Percentiles rank a stretch among this genome's conserved stretches.
Conservation (phyloP, 2,888 invertebrate genomes). For the Hirtodrosophila confusa region DNA sequence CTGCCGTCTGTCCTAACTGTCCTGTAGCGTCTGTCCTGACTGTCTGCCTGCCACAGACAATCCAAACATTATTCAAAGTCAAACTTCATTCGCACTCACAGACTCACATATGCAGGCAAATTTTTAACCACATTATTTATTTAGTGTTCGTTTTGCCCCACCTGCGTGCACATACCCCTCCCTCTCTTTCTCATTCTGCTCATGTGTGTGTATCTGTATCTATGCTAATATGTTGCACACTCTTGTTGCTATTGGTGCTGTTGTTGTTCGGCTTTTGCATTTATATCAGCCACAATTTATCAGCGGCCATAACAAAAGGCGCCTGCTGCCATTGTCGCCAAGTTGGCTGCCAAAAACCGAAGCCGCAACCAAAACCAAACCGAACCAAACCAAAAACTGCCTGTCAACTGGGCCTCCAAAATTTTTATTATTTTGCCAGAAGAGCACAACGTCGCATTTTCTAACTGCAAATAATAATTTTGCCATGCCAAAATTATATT, state of each 20-base stretch:
- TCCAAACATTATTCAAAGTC: constrained; percentile 80
- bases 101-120: constrained; percentile 52
- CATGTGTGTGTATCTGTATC: constrained; percentile 38
- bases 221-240: constrained; percentile 73
- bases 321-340: constrained; percentile 69
- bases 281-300: constrained; percentile 80
- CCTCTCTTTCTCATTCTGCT: background rate
- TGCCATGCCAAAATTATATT: constrained; percentile 69
- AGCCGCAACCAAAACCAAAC: constrained; percentile 51
- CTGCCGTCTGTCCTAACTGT: constrained; percentile 22
- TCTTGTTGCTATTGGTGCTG: constrained; percentile 54
- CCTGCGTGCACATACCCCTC: constrained; percentile 22
- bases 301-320: constrained; percentile 78
- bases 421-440: constrained; percentile 44
- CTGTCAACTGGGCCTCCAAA: constrained; percentile 45
- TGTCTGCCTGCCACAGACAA: constrained; percentile 75
- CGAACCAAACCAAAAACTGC: constrained; percentile 60
- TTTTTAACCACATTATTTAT: constrained; percentile 79
- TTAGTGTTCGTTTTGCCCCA: constrained; percentile 63
- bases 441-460: constrained; percentile 60
- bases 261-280: constrained; percentile 63
- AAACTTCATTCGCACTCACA: constrained; percentile 77
- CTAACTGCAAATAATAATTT: constrained; percentile 74
- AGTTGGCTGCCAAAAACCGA: constrained; percentile 77
- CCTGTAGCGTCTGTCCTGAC: constrained; percentile 42